Percentiles rank a stretch among this genome's conserved stretches.
phyloP scores from a whole-genome alignment of 2,888 invertebrate genomes.

The Labia minor region DNA sequence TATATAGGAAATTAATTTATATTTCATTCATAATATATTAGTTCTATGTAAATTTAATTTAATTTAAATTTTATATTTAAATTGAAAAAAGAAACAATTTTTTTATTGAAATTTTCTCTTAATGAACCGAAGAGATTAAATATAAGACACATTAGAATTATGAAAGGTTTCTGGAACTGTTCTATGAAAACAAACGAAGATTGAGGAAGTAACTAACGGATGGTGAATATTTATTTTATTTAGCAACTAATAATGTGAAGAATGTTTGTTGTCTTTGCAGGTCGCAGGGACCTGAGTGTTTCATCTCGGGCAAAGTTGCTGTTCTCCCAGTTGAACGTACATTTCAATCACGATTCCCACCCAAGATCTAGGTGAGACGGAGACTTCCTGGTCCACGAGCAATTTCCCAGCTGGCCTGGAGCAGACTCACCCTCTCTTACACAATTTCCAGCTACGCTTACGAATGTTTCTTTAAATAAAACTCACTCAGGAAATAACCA shows the following conservation, averaged over 20 bases:
- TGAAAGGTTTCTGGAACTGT: neutral
- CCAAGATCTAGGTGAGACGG: neutral
- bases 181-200: neutral
- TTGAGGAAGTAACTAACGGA: neutral
- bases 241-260: constrained; percentile 6
- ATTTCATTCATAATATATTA: too few relatives aligned
- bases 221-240: neutral
- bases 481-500: neutral
- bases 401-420: neutral
- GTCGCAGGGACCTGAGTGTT: neutral
- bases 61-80: too few relatives aligned
- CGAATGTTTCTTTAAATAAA: neutral
- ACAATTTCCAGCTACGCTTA: neutral
- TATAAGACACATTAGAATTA: neutral
- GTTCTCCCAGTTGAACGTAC: neutral
- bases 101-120: too few relatives aligned
- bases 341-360: neutral
- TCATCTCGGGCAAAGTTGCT: constrained; percentile 2
- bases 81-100: too few relatives aligned
- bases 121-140: too few relatives aligned
- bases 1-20: too few relatives aligned
- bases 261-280: constrained; percentile 6
- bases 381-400: constrained; percentile 1
- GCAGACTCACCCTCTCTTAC: neutral
- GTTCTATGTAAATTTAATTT: too few relatives aligned